Base-by-base conservation (phyloP, 2,888 invertebrate species). In the Ariolimax columbianus region DNA sequence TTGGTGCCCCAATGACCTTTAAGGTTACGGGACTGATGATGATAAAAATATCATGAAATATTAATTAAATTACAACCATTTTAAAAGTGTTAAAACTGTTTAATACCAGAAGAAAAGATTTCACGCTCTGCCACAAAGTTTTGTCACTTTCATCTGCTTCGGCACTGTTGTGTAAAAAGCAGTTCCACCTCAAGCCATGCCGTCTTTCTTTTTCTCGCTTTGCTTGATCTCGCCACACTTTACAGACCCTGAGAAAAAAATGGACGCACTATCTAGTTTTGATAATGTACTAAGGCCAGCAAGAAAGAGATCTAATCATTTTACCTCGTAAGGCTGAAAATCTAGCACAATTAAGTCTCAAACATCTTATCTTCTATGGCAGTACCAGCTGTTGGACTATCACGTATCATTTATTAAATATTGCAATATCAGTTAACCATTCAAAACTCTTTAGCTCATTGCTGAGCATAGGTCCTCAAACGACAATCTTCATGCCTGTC, bases 241-340 rank as follows among this genome's bases (percentile, higher is more conserved):
- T 86, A 83, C 90, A 90, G 11, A 90, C 89, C 73, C 89, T 89
- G 77, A 51, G 86, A 59, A 84, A 30, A 77, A 19, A 75, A n/a
- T 63, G 17, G n/a, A 23, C 19, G 3, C 4, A 55, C 9, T 55
- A 19, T 14, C 47, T 47, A 47, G 47, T 47, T 47, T 47, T 47
- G n/a, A n/a, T 47, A 55, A 55, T 55, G 7, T 55, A 55, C 19
- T 19, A 55, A 11, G 23, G 3, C 23, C 3, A 55, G 55, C 3
- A 17, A 55, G 2, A 55, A 11, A 17, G 17, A 55, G 3, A 55
- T 17, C 6, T 55, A 14, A 55, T 47, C 47, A 47, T 17, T 11
- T 47, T 47, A n/a, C n/a, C n/a, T n/a, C n/a, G n/a, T n/a, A n/a
- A n/a, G n/a, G n/a, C n/a, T n/a, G n/a, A n/a, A n/a, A n/a, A n/a